Conservation (phyloP, 1,140 invertebrate species). For the Pogonomyrmex californicus region DNA sequence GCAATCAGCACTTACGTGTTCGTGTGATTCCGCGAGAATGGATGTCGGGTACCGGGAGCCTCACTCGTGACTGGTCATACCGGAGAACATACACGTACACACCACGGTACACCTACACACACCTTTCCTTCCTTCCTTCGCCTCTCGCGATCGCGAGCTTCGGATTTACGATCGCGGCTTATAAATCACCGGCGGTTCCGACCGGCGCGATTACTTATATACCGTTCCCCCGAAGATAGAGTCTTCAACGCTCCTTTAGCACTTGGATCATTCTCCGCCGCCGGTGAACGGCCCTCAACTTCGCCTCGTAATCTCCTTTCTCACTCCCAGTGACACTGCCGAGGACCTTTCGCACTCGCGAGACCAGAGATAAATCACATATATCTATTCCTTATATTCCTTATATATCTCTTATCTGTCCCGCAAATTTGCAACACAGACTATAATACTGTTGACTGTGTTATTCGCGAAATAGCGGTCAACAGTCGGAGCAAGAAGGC, state of each 20-base stretch:
- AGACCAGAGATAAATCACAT: not conserved
- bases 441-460: too few relatives aligned
- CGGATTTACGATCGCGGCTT: slow-evolving; percentile 34
- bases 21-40: slow-evolving; percentile 52
- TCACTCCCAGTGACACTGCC: not conserved
- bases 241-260: slow-evolving; percentile 33
- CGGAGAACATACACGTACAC: slow-evolving; percentile 45
- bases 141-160: not conserved
- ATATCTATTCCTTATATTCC: not conserved
- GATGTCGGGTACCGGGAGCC: slow-evolving; percentile 7
- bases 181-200: slow-evolving; percentile 43
- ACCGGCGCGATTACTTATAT: slow-evolving; percentile 11
- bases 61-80: slow-evolving; percentile 69
- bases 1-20: slow-evolving; percentile 71
- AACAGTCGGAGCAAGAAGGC: too few relatives aligned
- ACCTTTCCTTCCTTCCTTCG: not conserved
- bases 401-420: not conserved
- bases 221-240: slow-evolving; percentile 13
- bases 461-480: not conserved
- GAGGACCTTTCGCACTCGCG: not conserved
- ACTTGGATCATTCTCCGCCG: slow-evolving; percentile 57
- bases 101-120: slow-evolving; percentile 35
- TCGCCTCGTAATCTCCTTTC: not conserved
- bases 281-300: not conserved
- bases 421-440: not conserved